Evolutionary conservation across 2,888 invertebrate genomes (phyloP).

Genomic region (Hirudinaria manillensis): DNA sequence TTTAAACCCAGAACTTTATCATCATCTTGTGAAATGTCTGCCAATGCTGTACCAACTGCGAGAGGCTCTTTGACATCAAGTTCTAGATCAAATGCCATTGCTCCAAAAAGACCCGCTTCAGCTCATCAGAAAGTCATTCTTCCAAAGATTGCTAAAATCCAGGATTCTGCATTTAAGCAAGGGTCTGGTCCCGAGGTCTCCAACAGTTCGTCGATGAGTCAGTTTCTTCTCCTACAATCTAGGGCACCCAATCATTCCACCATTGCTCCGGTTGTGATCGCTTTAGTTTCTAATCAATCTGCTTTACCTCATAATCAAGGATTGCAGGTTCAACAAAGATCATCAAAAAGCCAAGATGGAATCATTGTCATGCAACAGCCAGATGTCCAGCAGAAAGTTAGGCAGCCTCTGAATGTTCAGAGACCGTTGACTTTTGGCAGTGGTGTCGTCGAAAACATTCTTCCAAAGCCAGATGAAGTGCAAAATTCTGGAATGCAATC

Average conservation of each 20-base stretch:
- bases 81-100: not conserved
- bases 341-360: too few species aligned
- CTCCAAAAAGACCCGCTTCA: slow-evolving; percentile 4
- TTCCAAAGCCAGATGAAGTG: not conserved
- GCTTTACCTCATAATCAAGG: not conserved
- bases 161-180: not conserved
- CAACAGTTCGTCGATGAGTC: not conserved
- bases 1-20: too few species aligned
- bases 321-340: too few species aligned
- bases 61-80: not conserved
- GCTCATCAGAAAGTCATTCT: slow-evolving; percentile 13
- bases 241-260: not conserved
- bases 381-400: not conserved
- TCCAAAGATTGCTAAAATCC: slow-evolving; percentile 11
- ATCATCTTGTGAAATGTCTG: not conserved
- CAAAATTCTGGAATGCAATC: too few species aligned
- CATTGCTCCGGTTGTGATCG: slow-evolving; percentile 2
- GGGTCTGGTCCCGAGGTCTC: not conserved
- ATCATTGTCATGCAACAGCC: not conserved
- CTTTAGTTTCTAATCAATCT: not conserved
- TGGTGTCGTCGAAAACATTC: not conserved
- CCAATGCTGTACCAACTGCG: not conserved
- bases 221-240: not conserved
- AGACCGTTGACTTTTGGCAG: not conserved
- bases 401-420: not conserved